Evolutionary conservation across 2,797 vertebrate species (phyloP).

Genomic region (Vipera ursinii): DNA sequence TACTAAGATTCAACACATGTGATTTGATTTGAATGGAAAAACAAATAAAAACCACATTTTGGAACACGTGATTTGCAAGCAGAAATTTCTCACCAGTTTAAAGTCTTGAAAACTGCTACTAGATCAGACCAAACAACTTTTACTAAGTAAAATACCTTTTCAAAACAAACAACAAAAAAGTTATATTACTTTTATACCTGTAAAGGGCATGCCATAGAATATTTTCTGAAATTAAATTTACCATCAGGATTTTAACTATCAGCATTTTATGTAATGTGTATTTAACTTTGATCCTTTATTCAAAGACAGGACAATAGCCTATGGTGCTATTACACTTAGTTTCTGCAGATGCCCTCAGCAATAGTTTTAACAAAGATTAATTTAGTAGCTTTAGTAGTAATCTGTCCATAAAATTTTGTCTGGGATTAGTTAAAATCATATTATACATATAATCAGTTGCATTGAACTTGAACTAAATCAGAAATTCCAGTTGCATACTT

Average conservation of each 20-base stretch:
- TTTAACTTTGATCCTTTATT: conserved; percentile 58
- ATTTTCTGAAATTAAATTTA: conserved; percentile 62
- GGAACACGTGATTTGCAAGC: background rate
- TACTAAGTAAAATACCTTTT: background rate
- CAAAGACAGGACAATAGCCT: conserved; percentile 66
- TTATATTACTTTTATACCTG: background rate
- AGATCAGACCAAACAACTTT: background rate
- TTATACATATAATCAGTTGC: conserved; percentile 57
- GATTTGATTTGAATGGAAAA: background rate
- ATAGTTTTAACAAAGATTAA: conserved; percentile 59
- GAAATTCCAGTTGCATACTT: conserved; percentile 5
- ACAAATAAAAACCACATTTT: background rate
- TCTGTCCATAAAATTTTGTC: conserved; percentile 54
- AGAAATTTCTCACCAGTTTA: background rate
- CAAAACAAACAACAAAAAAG: background rate
- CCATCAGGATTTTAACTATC: conserved; percentile 59
- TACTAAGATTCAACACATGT: background rate
- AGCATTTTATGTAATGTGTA: conserved; percentile 68
- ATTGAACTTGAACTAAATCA: conserved; percentile 49
- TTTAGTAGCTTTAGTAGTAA: conserved; percentile 60
- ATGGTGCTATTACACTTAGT: conserved; percentile 58
- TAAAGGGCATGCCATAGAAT: conserved; percentile 44
- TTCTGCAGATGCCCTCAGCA: conserved; percentile 47
- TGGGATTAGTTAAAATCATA: conserved; percentile 35
- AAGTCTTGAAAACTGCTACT: background rate